These are phyloP conservation scores for Sebastes iracundus DNA, from an alignment of 2,797 vertebrate genomes.

Conservation along the genomic window DNA sequence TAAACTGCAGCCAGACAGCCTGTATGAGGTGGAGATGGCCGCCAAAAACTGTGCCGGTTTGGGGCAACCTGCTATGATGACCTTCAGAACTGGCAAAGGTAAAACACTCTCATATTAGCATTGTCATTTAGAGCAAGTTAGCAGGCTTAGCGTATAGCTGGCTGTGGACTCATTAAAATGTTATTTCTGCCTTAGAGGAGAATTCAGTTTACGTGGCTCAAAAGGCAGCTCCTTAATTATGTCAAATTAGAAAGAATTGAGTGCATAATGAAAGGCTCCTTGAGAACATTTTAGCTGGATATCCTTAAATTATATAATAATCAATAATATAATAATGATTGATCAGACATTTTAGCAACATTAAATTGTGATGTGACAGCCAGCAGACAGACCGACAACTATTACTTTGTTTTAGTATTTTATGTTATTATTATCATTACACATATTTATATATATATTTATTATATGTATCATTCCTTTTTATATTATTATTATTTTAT, in stretches of 20 bases:
- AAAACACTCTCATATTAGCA: background rate
- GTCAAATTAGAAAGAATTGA: background rate
- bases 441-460: no score
- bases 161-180: background rate
- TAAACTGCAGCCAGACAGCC: slow-evolving; percentile 91
- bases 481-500: no score
- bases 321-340: no score
- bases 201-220: background rate
- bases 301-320: no score
- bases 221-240: background rate
- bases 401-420: background rate
- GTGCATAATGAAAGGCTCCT: background rate
- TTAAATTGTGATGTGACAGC: no score
- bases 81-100: slow-evolving; percentile 94
- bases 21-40: slow-evolving; percentile 97
- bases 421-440: background rate
- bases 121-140: background rate
- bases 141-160: background rate
- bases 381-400: no score
- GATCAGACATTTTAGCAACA: background rate
- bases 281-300: background rate
- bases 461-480: no score
- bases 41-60: slow-evolving; percentile 94
- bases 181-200: background rate
- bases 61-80: slow-evolving; percentile 98